phyloP scores from a whole-genome alignment of 1,140 invertebrate genomes.

The Spodoptera litura region DNA sequence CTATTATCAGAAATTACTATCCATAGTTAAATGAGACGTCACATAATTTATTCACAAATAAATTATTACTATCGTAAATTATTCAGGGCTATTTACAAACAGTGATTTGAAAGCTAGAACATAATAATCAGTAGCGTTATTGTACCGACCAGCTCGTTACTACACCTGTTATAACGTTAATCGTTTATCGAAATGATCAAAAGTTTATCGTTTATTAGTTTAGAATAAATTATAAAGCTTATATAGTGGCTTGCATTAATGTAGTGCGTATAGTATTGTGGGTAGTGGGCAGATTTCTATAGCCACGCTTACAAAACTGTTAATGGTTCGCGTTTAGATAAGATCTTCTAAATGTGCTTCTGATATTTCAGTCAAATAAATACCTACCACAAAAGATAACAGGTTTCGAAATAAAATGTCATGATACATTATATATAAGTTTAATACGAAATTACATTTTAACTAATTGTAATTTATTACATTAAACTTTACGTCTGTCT shows the following conservation, averaged over 20 bases:
- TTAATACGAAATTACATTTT: too few species aligned
- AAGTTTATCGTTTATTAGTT: constrained; percentile 41
- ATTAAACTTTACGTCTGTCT: too few species aligned
- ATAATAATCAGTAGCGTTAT: constrained; percentile 2
- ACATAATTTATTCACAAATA: not conserved
- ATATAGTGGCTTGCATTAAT: constrained; percentile 30
- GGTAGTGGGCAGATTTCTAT: constrained; percentile 26
- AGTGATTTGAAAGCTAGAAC: constrained; percentile 1
- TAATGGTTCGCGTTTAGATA: constrained; percentile 9
- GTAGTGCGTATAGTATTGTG: constrained; percentile 2
- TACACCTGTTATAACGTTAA: constrained; percentile 22
- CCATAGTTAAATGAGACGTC: not conserved
- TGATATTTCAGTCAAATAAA: constrained; percentile 8
- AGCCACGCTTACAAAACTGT: constrained; percentile 23
- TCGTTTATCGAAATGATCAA: constrained; percentile 38
- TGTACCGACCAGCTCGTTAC: constrained; percentile 9
- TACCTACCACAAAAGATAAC: too few species aligned
- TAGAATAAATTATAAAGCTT: constrained; percentile 38
- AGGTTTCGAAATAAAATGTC: constrained; percentile 8
- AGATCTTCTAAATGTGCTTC: constrained; percentile 10
- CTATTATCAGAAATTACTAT: too few species aligned
- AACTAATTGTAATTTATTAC: too few species aligned
- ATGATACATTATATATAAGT: not conserved
- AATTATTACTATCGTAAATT: constrained; percentile 1
- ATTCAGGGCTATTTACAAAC: not conserved